These are phyloP conservation scores for Sebastiscus albofasciatus DNA, from an alignment of 2,797 vertebrate species.

Conservation along the genomic window DNA sequence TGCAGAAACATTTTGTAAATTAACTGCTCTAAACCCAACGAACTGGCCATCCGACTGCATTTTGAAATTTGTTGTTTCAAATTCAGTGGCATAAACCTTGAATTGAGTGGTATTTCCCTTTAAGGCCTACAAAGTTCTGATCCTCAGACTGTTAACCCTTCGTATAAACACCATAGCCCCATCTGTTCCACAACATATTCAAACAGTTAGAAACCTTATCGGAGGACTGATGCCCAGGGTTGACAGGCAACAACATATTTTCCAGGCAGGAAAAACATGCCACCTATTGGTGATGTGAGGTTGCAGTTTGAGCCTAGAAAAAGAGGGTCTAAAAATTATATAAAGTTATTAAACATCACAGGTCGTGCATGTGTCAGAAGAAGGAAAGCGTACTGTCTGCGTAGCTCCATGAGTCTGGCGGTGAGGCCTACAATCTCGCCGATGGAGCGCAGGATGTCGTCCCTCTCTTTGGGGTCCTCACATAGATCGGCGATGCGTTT, in stretches of 20 bases:
- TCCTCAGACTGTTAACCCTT: neutral
- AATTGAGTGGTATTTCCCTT: constrained; percentile 49
- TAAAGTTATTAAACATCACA: neutral
- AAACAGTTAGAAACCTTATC: constrained; percentile 62
- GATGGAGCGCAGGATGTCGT: constrained; percentile 95
- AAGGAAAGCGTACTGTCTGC: constrained; percentile 87
- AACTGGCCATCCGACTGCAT: neutral
- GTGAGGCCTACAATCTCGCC: constrained; percentile 96
- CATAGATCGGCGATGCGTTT: constrained; percentile 95
- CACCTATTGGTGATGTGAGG: constrained; percentile 53
- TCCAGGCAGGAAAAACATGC: constrained; percentile 63
- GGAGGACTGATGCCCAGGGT: constrained; percentile 53
- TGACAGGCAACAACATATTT: constrained; percentile 70
- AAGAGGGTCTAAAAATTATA: constrained; percentile 55
- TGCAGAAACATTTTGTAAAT: neutral
- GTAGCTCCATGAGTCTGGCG: constrained; percentile 90
- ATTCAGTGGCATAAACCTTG: constrained; percentile 2
- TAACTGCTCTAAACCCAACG: neutral
- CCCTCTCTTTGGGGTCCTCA: constrained; percentile 96
- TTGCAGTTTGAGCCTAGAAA: constrained; percentile 64
- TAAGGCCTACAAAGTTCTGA: neutral
- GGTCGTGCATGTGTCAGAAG: neutral
- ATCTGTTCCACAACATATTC: neutral
- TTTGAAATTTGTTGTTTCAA: neutral
- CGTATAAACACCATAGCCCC: constrained; percentile 8